Base-by-base conservation (phyloP, 2,888 invertebrate species). In the Drosophila niveifrons region DNA sequence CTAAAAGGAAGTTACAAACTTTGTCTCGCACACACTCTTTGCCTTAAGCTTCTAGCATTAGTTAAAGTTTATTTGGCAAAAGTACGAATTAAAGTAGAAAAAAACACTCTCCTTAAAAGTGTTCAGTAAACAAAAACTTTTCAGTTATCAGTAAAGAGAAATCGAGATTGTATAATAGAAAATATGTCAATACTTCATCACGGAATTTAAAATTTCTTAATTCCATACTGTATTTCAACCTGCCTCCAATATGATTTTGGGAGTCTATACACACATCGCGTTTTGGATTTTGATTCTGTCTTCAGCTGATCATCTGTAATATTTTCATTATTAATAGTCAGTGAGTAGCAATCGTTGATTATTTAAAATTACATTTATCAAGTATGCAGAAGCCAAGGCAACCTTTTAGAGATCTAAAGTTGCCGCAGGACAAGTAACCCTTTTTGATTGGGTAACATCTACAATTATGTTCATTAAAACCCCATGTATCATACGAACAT, bases 401-500 rank as follows among this genome's bases (percentile, higher is more conserved):
- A 0, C 57, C 50, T 7, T 41, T 55, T 51, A 56, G 6, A 2
- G 62, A 53, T 58, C 50, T 36, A 68, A 75, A 28, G 1, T 1
- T 1, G 15, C 56, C 56, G 23, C 71, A 71, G 2, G 67, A 66
- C n/a, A 18, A 55, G 2, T 0, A 1, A 10, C 13, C 10, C 1
- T 7, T 3, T 3, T 1, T 4, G 10, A 77, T 39, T 1, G 1
- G 34, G 11, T 58, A 66, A 9, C 78, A 78, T 17, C n/a, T 62
- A 0, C 11, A 6, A 0, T 1, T 39, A 1, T 0, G 0, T 28
- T 57, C 46, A 39, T 68, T 7, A 10, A 52, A 78, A 1, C 39
- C 55, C 77, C 77, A 77, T 10, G 65, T 1, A 29, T 57, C 13
- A 1, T 23, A 23, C n/a, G 34, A 15, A 23, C 76, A 76, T 31